Evolutionary conservation across 2,113 vertebrate species (phyloP).

Genomic region (Heteronetta atricapilla): DNA sequence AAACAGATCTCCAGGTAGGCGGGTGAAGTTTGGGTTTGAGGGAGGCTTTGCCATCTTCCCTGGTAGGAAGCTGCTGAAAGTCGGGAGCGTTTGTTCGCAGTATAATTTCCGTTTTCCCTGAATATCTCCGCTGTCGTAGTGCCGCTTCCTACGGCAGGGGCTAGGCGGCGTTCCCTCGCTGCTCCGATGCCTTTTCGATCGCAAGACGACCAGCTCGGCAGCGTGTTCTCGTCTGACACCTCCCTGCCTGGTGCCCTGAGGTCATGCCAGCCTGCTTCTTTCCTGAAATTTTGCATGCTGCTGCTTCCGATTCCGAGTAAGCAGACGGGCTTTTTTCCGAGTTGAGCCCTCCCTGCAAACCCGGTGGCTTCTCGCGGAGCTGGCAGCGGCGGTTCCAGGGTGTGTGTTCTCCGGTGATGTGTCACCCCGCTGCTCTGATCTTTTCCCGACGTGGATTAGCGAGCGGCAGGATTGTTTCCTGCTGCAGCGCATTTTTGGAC

Average conservation of each 20-base stretch:
- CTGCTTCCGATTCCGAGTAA: background rate
- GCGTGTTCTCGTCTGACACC: background rate
- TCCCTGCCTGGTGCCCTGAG: background rate
- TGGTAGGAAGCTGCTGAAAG: background rate
- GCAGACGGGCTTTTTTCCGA: background rate
- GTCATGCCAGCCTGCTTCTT: background rate
- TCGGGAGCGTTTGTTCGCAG: background rate
- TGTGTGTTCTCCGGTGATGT: accelerated
- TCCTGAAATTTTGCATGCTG: background rate
- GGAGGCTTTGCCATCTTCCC: background rate
- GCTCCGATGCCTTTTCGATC: background rate
- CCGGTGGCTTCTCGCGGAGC: background rate
- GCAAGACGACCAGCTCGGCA: background rate
- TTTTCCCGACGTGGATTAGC: background rate
- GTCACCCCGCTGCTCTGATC: background rate
- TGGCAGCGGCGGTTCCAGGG: background rate
- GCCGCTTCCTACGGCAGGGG: background rate
- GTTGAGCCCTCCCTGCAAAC: background rate
- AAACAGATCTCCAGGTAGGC: background rate
- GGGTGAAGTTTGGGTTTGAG: background rate
- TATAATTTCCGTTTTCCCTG: background rate
- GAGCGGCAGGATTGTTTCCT: no score
- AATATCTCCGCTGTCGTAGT: background rate
- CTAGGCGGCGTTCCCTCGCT: background rate
- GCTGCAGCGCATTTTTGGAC: background rate